Conservation (phyloP, 2,888 invertebrate genomes). For the Microplitis deprimator region DNA sequence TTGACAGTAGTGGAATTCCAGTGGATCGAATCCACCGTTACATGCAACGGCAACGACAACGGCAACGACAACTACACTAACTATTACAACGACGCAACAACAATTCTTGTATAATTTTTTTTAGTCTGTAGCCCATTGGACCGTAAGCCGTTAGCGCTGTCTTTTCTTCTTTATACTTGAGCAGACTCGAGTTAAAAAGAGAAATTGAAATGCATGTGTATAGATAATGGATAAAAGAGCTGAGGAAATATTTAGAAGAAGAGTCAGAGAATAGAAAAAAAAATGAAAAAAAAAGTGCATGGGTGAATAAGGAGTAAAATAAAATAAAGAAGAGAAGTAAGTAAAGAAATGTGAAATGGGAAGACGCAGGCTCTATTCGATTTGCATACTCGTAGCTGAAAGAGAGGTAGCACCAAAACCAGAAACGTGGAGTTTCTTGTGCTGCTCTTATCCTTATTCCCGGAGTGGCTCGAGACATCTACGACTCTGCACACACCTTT, state of each 20-base stretch:
- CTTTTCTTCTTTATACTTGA: constrained; percentile 12
- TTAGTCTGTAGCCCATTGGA: constrained; percentile 14
- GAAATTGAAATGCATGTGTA: not conserved
- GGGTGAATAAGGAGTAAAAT: not conserved
- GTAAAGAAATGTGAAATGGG: not conserved
- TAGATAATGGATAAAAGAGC: not conserved
- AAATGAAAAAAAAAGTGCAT: not conserved
- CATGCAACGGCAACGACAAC: not conserved
- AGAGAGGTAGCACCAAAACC: constrained; percentile 28
- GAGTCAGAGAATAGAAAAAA: not conserved
- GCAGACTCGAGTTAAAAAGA: not conserved
- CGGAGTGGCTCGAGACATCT: too few species aligned
- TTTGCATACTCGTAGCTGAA: constrained; percentile 39
- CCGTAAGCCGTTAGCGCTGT: constrained; percentile 25
- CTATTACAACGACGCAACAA: not conserved
- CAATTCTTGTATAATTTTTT: constrained; percentile 4
- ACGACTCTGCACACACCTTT: too few species aligned
- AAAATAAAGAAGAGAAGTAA: not conserved
- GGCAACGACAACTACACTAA: not conserved
- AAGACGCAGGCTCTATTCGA: constrained; percentile 38
- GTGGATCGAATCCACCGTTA: constrained; percentile 17
- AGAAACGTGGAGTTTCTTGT: constrained; percentile 30
- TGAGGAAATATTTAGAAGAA: not conserved
- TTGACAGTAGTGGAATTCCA: not conserved
- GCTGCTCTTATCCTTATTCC: not conserved